Evolutionary conservation across 2,797 vertebrate species (phyloP).

Genomic region (Clangula hyemalis): DNA sequence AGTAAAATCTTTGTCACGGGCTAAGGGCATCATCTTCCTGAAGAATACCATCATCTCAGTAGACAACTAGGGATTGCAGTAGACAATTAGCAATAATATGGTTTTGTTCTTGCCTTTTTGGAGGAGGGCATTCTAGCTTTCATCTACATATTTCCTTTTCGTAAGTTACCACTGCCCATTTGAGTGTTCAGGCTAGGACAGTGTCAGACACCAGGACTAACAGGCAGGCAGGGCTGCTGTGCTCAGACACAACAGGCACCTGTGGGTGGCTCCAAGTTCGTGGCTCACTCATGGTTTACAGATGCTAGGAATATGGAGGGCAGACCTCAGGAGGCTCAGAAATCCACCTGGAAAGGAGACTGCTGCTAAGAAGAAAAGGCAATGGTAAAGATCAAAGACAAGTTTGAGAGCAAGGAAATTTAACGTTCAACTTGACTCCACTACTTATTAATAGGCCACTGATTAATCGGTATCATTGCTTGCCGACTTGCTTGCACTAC

Average conservation of each 20-base stretch:
- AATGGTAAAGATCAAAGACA: not conserved
- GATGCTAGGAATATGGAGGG: not conserved
- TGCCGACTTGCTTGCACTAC: not conserved
- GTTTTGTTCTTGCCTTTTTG: not conserved
- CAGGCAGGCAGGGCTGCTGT: not conserved
- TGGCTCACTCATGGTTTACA: not conserved
- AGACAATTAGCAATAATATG: not conserved
- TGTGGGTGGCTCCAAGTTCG: not conserved
- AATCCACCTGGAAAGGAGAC: not conserved
- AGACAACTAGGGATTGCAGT: not conserved
- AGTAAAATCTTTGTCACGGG: not conserved
- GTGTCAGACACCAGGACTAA: not conserved
- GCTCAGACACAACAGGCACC: not conserved
- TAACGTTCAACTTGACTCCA: not conserved
- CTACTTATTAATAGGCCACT: not conserved
- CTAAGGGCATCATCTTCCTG: not conserved
- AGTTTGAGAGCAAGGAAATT: not conserved
- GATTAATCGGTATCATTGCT: not conserved
- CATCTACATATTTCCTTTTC: not conserved
- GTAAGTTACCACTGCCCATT: not conserved
- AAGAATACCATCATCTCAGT: not conserved
- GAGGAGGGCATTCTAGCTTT: not conserved
- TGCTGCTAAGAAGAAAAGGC: not conserved
- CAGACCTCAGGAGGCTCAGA: not conserved
- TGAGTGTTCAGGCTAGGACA: not conserved